Base-by-base conservation (phyloP, 2,797 vertebrate genomes). In the Xiphorhynchus erythropygius region DNA sequence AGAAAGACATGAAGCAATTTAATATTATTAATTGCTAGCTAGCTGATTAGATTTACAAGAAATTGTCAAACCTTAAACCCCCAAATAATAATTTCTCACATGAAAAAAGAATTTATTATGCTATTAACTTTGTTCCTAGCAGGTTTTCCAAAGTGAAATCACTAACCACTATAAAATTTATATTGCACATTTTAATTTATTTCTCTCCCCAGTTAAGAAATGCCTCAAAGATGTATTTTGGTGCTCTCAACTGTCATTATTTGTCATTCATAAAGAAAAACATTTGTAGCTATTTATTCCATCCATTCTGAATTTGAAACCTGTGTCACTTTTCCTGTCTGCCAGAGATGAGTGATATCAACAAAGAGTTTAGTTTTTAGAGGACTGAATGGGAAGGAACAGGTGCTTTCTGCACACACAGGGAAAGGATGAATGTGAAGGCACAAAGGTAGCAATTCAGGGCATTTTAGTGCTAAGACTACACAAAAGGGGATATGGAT, bases 111-210 rank as follows among this genome's bases (percentile, higher is more conserved):
- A 96, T 96, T 97, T 97, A 97, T 96, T 96, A 96, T 87, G 84
- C 85, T 68, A 97, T 98, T 97, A 97, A 97, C 82, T 96, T 96
- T 95, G 91, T 96, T 97, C 95, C 86, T 97, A 96, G 93, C 69
- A 94, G 93, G 47, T 93, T 96, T 97, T 95, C 93, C 85, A 93
- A 96, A 97, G 96, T 93, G 95, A 95, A 97, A 96, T 97, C 93
- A 92, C 88, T 96, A 97, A 97, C 95, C 19, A 89, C 88, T 87
- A 96, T 97, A 96, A 97, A 95, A 93, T 46, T 97, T 97, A 97
- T 97, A 97, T 92, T 96, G 86, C 83, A 88, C 3, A 3, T 96
- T 98, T 91, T 97, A 97, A 97, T 98, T 97, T 97, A 97, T 98
- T 96, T 97, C 94, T 94, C 90, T 57, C 83, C 96, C 55, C 93